phyloP scores from a whole-genome alignment of 2,113 vertebrate genomes.

The Clarias batrachus region DNA sequence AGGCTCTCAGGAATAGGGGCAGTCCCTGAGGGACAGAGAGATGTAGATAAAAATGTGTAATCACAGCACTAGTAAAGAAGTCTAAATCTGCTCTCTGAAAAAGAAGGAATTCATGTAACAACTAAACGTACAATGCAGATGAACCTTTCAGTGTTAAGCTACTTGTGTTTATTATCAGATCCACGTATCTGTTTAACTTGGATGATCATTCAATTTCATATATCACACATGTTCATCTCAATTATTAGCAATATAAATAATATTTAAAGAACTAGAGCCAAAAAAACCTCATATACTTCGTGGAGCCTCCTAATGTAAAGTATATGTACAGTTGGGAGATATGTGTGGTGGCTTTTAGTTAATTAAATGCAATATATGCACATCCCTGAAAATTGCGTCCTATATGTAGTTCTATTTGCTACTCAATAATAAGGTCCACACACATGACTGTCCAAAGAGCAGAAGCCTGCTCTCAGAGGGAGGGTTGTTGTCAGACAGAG shows the following conservation, averaged over 20 bases:
- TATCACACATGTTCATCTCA: neutral
- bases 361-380: neutral
- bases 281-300: neutral
- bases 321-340: neutral
- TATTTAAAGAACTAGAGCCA: neutral
- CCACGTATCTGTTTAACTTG: neutral
- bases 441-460: conserved; percentile 77
- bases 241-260: neutral
- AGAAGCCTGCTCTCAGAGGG: conserved; percentile 68
- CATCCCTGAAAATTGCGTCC: neutral
- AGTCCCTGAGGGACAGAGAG: conserved; percentile 66
- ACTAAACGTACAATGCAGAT: conserved; percentile 1
- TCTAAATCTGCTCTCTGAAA: neutral
- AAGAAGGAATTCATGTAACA: neutral
- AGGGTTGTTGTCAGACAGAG: conserved; percentile 45
- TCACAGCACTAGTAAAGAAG: neutral
- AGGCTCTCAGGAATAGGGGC: conserved; percentile 77
- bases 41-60: neutral
- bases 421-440: conserved; percentile 52
- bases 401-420: neutral
- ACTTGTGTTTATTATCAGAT: neutral
- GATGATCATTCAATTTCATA: neutral
- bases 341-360: neutral
- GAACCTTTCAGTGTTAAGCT: neutral
- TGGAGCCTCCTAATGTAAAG: neutral